These are phyloP conservation scores for Cantharis rustica DNA, from an alignment of 2,888 invertebrate species.

Conservation along the genomic window DNA sequence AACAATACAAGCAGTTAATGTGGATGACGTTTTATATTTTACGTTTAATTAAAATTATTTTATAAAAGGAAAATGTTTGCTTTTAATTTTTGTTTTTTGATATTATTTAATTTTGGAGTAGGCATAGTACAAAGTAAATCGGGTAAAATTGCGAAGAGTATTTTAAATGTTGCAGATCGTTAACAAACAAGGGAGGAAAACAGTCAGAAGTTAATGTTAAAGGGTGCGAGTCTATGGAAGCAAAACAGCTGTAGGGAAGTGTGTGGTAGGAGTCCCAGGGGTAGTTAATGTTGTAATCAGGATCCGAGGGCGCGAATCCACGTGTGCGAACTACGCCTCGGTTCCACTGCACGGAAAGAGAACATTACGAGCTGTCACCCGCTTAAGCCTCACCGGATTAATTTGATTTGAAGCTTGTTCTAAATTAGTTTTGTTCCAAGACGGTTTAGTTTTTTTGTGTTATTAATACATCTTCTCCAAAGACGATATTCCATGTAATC, in stretches of 20 bases:
- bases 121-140: background rate
- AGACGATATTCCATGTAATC: conserved; percentile 15
- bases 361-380: conserved; percentile 46
- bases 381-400: conserved; percentile 43
- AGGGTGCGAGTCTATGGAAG: conserved; percentile 26
- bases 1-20: conserved; percentile 20
- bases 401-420: conserved; percentile 43
- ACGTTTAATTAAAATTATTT: conserved; percentile 7
- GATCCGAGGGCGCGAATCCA: conserved; percentile 48
- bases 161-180: conserved; percentile 11
- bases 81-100: background rate
- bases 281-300: conserved; percentile 51
- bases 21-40: conserved; percentile 12
- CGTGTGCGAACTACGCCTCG: conserved; percentile 41
- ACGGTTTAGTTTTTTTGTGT: conserved; percentile 27
- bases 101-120: background rate
- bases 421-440: conserved; percentile 30
- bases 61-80: background rate
- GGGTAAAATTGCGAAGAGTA: background rate
- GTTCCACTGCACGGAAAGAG: conserved; percentile 39
- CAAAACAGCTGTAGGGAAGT: conserved; percentile 28
- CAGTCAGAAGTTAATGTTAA: conserved; percentile 12
- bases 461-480: conserved; percentile 27
- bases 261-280: conserved; percentile 37
- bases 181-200: conserved; percentile 17